Base-by-base conservation (phyloP, 2,113 vertebrate species). In the Anolis carolinensis region DNA sequence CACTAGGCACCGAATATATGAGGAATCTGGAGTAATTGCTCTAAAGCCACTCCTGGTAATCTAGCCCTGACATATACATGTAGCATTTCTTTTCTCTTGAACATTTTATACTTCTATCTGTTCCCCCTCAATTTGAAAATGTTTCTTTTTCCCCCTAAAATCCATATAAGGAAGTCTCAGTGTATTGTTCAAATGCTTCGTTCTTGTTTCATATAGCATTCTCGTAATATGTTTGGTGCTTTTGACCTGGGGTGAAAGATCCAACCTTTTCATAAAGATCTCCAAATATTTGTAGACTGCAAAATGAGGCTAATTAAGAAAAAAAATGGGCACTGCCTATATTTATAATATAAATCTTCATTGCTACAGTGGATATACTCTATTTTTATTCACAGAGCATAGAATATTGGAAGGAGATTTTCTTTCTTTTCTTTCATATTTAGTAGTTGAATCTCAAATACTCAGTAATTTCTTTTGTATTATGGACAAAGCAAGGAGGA, bases 331-430 rank as follows among this genome's bases (percentile, higher is more conserved):
- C 2, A 72, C n/a, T 55, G 9, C 48, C n/a, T 34, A 34, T 13
- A 59, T 59, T 59, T 14, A 10, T 16, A 59, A 59, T 16, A 81
- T 30, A n/a, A 5, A 68, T n/a, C 79, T 50, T 23, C 25, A n/a
- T 55, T 82, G 48, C 44, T 71, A 55, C 55, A 59, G 55, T 34
- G 48, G n/a, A 52, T 27, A 82, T n/a, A 55, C 20, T 23, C n/a
- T 81, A 73, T 86, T 88, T 82, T 87, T 76, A 82, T 91, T 39
- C 4, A 73, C 23, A 68, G 1, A 82, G n/a, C 78, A 59, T 68
- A 25, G 83, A n/a, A n/a, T 30, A 68, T n/a, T 78, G 16, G 30
- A 32, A 32, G n/a, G 50, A 55, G n/a, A 8, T 11, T 77, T 77
- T 55, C 14, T 52, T 7, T 16, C 21, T 11, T 74, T 74, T 39